These are phyloP conservation scores for Scaptomyza flava DNA, from an alignment of 2,888 invertebrate species.

Conservation along the genomic window DNA sequence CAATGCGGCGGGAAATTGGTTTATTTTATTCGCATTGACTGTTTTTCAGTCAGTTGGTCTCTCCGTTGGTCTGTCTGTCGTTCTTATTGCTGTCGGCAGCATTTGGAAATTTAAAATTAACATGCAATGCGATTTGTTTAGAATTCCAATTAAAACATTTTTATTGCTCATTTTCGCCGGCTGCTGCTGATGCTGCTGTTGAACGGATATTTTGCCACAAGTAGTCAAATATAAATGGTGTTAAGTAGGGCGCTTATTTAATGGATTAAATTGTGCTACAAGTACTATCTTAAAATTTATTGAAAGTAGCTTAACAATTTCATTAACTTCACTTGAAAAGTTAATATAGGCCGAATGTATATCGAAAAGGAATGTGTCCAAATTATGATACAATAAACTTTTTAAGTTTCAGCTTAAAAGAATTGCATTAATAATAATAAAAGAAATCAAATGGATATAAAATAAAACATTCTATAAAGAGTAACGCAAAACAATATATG, in stretches of 20 bases:
- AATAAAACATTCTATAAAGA: too few species aligned
- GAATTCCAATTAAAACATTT: slow-evolving; percentile 67
- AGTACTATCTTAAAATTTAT: background rate
- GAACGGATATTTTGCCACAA: background rate
- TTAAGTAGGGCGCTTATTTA: background rate
- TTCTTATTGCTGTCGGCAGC: slow-evolving; percentile 25
- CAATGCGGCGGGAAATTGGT: slow-evolving; percentile 75
- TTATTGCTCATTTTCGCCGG: slow-evolving; percentile 47
- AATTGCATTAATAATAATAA: too few species aligned
- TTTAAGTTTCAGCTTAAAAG: too few species aligned
- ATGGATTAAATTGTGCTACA: slow-evolving; percentile 1
- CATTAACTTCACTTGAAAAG: slow-evolving; percentile 1
- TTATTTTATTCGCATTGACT: slow-evolving; percentile 72
- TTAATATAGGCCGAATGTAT: background rate
- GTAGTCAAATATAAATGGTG: slow-evolving; percentile 3
- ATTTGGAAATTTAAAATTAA: slow-evolving; percentile 69
- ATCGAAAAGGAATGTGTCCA: background rate
- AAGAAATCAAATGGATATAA: too few species aligned
- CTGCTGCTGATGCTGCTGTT: slow-evolving; percentile 17
- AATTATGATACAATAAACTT: background rate
- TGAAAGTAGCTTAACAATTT: background rate
- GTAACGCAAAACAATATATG: too few species aligned
- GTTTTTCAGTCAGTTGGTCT: slow-evolving; percentile 14
- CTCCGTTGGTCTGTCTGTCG: background rate
- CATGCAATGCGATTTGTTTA: slow-evolving; percentile 71